A percentile compares a stretch with the other conserved stretches of the same genome.
Conservation (phyloP, 2,888 invertebrate genomes). For the Conomelus anceps region DNA sequence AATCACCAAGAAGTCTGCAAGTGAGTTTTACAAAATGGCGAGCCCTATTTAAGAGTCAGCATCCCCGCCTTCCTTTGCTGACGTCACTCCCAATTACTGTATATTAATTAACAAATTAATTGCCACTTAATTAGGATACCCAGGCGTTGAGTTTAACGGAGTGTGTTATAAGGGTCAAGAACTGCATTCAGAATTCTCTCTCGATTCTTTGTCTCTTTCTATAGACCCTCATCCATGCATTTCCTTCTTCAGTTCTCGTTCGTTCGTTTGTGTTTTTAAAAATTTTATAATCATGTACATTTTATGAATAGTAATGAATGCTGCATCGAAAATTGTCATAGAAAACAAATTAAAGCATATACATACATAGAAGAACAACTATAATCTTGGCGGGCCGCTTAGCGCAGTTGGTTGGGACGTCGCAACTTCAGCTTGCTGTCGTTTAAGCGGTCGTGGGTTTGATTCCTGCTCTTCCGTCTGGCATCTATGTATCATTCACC, state of each 20-base stretch:
- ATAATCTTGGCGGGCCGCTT: too few species aligned
- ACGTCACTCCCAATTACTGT: background rate
- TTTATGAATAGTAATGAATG: too few species aligned
- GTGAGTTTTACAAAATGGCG: background rate
- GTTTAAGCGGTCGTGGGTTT: too few species aligned
- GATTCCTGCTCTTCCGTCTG: too few species aligned
- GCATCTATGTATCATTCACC: too few species aligned
- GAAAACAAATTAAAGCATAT: too few species aligned
- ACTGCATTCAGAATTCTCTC: background rate
- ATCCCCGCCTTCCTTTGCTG: background rate
- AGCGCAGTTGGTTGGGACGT: too few species aligned
- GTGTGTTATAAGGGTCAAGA: background rate
- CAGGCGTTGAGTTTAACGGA: background rate
- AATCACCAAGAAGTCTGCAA: background rate
- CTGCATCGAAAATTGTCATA: too few species aligned
- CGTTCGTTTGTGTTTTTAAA: background rate
- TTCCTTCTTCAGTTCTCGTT: background rate
- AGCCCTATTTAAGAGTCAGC: background rate
- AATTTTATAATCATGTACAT: too few species aligned
- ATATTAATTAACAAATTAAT: background rate
- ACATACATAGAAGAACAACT: too few species aligned
- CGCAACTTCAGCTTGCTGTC: too few species aligned
- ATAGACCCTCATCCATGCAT: background rate
- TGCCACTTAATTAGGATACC: background rate
- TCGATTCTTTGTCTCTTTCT: background rate